Percentiles rank a stretch among this genome's conserved stretches.
Conservation (phyloP, 2,888 invertebrate genomes). For the Cloeon dipterum region DNA sequence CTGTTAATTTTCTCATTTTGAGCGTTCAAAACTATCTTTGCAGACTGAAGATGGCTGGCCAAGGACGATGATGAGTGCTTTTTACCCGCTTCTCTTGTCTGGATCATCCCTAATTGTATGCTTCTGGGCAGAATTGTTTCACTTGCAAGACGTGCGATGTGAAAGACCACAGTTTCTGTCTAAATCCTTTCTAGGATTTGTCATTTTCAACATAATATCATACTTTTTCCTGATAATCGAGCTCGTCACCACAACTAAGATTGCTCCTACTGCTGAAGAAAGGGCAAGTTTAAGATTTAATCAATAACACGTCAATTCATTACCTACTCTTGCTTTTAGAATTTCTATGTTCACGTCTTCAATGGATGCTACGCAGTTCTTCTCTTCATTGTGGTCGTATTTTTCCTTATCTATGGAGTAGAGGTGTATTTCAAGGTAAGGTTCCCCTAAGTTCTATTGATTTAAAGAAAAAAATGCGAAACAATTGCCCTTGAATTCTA, state of each 20-base stretch:
- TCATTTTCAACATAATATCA: conserved; percentile 69
- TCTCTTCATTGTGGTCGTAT: conserved; percentile 69
- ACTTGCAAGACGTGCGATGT: conserved; percentile 65
- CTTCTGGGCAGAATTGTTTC: conserved; percentile 89
- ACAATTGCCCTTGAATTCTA: too few species aligned
- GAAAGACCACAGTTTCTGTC: conserved; percentile 75
- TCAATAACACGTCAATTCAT: not conserved
- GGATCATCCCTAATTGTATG: conserved; percentile 79
- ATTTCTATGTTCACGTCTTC: conserved; percentile 66
- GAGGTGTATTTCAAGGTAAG: conserved; percentile 79
- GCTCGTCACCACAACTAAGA: conserved; percentile 29
- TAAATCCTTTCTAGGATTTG: conserved; percentile 75
- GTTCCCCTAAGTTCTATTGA: not conserved
- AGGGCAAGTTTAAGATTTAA: conserved; percentile 21
- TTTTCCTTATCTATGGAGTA: conserved; percentile 83
- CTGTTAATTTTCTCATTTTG: not conserved
- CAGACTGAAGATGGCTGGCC: conserved; percentile 68
- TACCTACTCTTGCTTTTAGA: conserved; percentile 21
- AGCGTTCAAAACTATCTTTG: not conserved
- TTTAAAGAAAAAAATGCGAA: too few species aligned
- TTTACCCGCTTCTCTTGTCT: conserved; percentile 71
- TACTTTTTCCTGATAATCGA: conserved; percentile 67
- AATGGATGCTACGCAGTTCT: conserved; percentile 84
- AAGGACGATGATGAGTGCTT: conserved; percentile 64
- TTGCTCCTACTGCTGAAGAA: conserved; percentile 26